Conservation (phyloP, 2,888 invertebrate species). For the Taphrorychus bicolor region DNA sequence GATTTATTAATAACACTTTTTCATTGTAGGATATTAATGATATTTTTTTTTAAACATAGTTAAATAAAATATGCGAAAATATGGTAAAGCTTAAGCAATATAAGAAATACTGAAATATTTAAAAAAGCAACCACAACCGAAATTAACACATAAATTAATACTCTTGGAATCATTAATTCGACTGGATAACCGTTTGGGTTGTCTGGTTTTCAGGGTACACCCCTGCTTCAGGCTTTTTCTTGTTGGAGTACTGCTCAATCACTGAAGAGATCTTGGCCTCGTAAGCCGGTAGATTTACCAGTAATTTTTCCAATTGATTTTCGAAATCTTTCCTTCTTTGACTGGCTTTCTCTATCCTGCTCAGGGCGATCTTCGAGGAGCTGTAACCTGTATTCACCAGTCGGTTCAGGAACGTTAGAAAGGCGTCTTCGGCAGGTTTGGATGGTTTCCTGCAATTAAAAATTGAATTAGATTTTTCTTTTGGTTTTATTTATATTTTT, state of each 20-base stretch:
- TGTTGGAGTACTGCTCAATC: background rate
- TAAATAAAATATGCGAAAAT: background rate
- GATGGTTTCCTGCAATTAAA: background rate
- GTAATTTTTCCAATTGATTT: conserved; percentile 43
- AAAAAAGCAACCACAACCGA: background rate
- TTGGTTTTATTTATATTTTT: too few species aligned
- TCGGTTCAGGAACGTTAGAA: conserved; percentile 47
- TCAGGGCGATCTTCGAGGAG: conserved; percentile 46
- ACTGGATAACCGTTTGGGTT: background rate
- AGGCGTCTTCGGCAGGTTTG: conserved; percentile 45
- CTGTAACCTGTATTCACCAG: conserved; percentile 47
- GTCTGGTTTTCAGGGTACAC: background rate
- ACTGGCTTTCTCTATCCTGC: conserved; percentile 43
- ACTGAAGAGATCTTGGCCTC: background rate
- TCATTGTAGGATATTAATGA: background rate
- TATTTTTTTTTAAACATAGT: too few species aligned
- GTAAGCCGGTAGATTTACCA: conserved; percentile 39
- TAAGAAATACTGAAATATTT: conserved; percentile 1
- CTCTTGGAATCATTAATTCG: conserved; percentile 4
- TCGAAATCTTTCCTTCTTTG: conserved; percentile 43
- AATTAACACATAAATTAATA: background rate
- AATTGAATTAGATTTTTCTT: too few species aligned
- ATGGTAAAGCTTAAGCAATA: background rate
- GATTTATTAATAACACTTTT: background rate
- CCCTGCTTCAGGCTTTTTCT: background rate